phyloP scores from a whole-genome alignment of 2,797 vertebrate genomes.

The Siniperca undulata region DNA sequence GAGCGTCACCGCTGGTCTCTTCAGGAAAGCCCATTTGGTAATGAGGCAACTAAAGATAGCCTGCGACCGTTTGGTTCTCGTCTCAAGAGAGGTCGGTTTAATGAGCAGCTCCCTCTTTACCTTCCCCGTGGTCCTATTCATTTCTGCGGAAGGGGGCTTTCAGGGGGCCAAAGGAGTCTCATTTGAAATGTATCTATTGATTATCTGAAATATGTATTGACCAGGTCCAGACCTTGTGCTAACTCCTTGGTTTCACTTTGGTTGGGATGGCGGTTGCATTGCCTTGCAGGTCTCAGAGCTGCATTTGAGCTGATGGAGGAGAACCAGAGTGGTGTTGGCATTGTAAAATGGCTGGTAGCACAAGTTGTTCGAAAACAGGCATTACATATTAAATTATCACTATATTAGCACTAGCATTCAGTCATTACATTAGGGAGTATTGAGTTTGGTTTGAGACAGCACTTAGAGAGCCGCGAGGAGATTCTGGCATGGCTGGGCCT shows the following conservation, averaged over 20 bases:
- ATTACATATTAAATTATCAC: constrained; percentile 90
- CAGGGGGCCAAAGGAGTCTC: constrained; percentile 43
- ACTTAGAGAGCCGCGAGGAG: constrained; percentile 83
- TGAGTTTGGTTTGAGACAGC: constrained; percentile 83
- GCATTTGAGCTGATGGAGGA: constrained; percentile 52
- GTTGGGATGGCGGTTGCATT: constrained; percentile 21
- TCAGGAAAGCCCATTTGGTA: constrained; percentile 72
- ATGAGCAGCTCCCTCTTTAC: constrained; percentile 68
- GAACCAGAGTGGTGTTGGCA: constrained; percentile 80
- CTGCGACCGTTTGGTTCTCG: constrained; percentile 47
- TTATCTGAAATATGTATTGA: constrained; percentile 80
- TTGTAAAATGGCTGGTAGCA: constrained; percentile 82
- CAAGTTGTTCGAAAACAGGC: constrained; percentile 84
- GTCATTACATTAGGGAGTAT: constrained; percentile 88
- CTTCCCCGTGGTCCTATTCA: constrained; percentile 70
- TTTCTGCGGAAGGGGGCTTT: constrained; percentile 44
- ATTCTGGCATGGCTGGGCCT: constrained; percentile 81
- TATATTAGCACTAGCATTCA: constrained; percentile 93
- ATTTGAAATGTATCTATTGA: constrained; percentile 79
- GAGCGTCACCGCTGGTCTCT: constrained; percentile 65
- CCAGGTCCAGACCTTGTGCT: constrained; percentile 37
- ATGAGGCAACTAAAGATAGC: constrained; percentile 75
- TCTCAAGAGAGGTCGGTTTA: constrained; percentile 74
- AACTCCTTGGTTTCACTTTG: constrained; percentile 38
- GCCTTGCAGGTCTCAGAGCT: constrained; percentile 30